Evolutionary conservation across 2,888 invertebrate species (phyloP).

Genomic region (Synanthedon formicaeformis): DNA sequence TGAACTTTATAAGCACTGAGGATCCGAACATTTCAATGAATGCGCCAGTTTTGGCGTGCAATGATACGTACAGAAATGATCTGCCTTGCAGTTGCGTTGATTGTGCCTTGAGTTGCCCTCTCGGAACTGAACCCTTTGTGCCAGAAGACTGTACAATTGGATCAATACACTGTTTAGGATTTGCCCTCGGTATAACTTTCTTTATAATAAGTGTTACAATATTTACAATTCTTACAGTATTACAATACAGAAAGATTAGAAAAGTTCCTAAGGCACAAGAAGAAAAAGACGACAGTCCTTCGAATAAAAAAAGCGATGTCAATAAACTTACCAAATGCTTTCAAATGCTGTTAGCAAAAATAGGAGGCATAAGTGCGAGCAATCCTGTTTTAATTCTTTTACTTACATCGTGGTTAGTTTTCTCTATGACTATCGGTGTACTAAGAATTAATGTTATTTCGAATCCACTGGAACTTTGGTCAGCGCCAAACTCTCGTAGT

Average conservation of each 20-base stretch:
- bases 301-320: slow-evolving; percentile 11
- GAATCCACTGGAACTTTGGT: slow-evolving; percentile 95
- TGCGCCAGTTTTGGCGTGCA: slow-evolving; percentile 64
- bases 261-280: neutral
- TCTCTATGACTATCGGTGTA: slow-evolving; percentile 77
- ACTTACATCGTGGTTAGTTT: slow-evolving; percentile 69
- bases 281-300: slow-evolving; percentile 10
- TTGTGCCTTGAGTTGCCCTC: slow-evolving; percentile 74
- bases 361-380: slow-evolving; percentile 73
- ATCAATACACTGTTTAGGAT: slow-evolving; percentile 73
- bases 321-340: slow-evolving; percentile 30
- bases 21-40: slow-evolving; percentile 53
- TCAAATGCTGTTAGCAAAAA: slow-evolving; percentile 34
- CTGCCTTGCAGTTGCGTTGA: slow-evolving; percentile 83
- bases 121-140: slow-evolving; percentile 45
- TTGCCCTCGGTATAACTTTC: slow-evolving; percentile 71
- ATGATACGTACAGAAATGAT: slow-evolving; percentile 66
- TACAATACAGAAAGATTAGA: slow-evolving; percentile 15
- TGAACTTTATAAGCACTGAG: slow-evolving; percentile 65
- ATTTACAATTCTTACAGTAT: slow-evolving; percentile 33
- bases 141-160: slow-evolving; percentile 67
- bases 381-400: slow-evolving; percentile 75
- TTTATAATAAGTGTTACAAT: slow-evolving; percentile 47
- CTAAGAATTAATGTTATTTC: slow-evolving; percentile 79
- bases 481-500: slow-evolving; percentile 82